These are phyloP conservation scores for Morone chrysops DNA, from an alignment of 2,113 vertebrate genomes.

Conservation along the genomic window DNA sequence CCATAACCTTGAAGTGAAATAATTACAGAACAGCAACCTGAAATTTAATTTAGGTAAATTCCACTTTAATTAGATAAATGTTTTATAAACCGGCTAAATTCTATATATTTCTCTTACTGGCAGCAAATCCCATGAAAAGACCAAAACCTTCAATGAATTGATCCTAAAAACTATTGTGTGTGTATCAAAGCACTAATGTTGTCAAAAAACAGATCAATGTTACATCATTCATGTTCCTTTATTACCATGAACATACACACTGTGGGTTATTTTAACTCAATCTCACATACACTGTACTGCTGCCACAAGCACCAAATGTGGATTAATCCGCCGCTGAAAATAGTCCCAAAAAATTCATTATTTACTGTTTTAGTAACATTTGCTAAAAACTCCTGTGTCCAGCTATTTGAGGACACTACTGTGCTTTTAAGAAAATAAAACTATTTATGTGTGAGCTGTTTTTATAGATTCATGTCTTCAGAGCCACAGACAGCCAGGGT, in stretches of 20 bases:
- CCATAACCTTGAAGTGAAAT: neutral
- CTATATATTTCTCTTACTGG: neutral
- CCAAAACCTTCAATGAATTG: neutral
- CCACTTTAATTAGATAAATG: no score
- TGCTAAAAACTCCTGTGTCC: neutral
- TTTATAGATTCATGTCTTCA: neutral
- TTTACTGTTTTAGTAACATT: neutral
- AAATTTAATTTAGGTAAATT: neutral
- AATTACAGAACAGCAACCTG: neutral
- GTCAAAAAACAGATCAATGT: neutral
- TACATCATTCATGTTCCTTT: neutral
- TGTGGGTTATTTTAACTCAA: no score
- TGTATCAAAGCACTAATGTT: neutral
- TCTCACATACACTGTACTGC: neutral
- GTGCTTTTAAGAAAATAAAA: neutral
- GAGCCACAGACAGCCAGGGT: neutral
- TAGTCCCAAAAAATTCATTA: neutral
- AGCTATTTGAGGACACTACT: neutral
- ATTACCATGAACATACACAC: neutral
- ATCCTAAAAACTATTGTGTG: neutral
- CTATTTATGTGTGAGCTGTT: neutral
- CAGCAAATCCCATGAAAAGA: neutral
- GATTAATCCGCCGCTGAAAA: neutral
- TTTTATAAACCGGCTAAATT: neutral
- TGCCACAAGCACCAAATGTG: neutral